A percentile compares a stretch with the other conserved stretches of the same genome.
phyloP scores from a whole-genome alignment of 2,888 invertebrate genomes.

The Cyclophora albipunctata region DNA sequence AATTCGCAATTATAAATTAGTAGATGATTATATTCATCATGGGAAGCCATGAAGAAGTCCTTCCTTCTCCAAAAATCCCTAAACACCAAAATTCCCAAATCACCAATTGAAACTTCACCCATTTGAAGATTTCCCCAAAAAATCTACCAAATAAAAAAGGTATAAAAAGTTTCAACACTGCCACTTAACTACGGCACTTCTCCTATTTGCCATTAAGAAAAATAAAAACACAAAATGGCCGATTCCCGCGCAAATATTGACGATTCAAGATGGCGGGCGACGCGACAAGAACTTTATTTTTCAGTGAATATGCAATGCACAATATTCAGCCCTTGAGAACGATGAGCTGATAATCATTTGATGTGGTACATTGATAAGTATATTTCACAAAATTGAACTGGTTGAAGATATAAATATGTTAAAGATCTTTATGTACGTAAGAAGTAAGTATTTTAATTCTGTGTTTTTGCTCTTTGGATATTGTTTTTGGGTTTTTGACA shows the following conservation, averaged over 20 bases:
- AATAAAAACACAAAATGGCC: constrained; percentile 3
- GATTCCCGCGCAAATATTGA: constrained; percentile 4
- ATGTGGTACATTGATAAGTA: constrained; percentile 6
- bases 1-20: too few relatives aligned
- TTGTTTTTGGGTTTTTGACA: neutral
- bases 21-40: too few relatives aligned
- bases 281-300: constrained; percentile 28
- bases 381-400: too few relatives aligned
- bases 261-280: constrained; percentile 39
- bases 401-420: too few relatives aligned
- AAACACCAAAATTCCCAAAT: too few relatives aligned
- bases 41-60: too few relatives aligned
- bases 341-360: constrained; percentile 9
- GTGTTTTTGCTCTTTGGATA: too few relatives aligned
- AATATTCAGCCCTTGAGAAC: constrained; percentile 34
- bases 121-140: too few relatives aligned
- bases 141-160: constrained; percentile 36
- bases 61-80: too few relatives aligned
- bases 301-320: constrained; percentile 56
- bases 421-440: too few relatives aligned
- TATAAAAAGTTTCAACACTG: constrained; percentile 27
- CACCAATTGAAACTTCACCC: too few relatives aligned
- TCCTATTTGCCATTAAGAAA: neutral
- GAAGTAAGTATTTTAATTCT: too few relatives aligned
- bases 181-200: constrained; percentile 13